A percentile compares a stretch with the other conserved stretches of the same genome.
These are phyloP conservation scores for Zaprionus capensis DNA, from an alignment of 1,140 invertebrate genomes.

Conservation along the genomic window DNA sequence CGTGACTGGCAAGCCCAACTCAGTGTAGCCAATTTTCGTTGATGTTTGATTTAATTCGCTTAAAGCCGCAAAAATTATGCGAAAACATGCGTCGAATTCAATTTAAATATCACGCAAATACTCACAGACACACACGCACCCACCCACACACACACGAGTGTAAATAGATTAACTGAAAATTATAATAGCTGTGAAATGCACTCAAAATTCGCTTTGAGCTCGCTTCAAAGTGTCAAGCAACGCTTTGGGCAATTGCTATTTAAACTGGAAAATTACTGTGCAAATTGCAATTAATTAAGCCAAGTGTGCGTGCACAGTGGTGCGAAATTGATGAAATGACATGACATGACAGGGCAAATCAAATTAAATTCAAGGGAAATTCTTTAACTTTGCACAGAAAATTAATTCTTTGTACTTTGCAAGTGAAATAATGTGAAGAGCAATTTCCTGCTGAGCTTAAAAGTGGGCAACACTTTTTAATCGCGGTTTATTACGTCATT, in stretches of 20 bases:
- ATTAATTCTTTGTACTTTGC: background rate
- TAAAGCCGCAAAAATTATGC: conserved; percentile 62
- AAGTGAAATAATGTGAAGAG: background rate
- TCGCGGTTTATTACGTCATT: too few relatives aligned
- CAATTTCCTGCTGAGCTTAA: background rate
- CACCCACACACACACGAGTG: background rate
- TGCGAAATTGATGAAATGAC: background rate
- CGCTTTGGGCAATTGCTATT: background rate
- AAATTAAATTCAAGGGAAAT: background rate
- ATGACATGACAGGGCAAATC: background rate
- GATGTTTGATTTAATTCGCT: conserved; percentile 65
- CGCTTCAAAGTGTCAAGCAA: conserved; percentile 6
- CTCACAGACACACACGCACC: background rate
- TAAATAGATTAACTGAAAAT: conserved; percentile 12
- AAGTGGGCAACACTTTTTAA: background rate
- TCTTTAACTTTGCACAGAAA: background rate
- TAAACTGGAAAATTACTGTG: conserved; percentile 20
- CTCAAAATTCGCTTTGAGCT: background rate
- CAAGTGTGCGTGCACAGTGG: background rate
- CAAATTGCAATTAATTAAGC: conserved; percentile 12
- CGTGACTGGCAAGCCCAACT: conserved; percentile 1
- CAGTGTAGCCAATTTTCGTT: conserved; percentile 54
- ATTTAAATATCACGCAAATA: conserved; percentile 18
- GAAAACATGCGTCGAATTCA: conserved; percentile 44
- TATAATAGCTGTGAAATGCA: conserved; percentile 8